phyloP scores from a whole-genome alignment of 2,888 invertebrate genomes.

The Strigamia crassipes region DNA sequence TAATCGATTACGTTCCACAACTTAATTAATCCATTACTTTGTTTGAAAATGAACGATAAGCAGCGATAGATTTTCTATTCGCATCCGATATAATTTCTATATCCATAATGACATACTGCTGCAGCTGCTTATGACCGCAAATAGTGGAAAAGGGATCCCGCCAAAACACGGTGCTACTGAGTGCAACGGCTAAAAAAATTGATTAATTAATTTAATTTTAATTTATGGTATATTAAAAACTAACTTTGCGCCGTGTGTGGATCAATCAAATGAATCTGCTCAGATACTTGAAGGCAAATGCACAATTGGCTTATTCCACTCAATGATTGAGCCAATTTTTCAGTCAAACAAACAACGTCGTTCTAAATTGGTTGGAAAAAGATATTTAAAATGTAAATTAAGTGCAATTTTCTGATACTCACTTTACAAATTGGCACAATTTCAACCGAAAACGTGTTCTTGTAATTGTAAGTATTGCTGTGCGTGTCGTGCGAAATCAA shows the following conservation, averaged over 20 bases:
- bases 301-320: conserved; percentile 88
- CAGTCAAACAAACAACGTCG: conserved; percentile 81
- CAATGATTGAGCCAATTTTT: conserved; percentile 80
- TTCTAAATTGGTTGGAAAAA: conserved; percentile 55
- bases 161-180: conserved; percentile 80
- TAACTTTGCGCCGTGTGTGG: conserved; percentile 81
- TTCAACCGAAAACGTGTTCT: conserved; percentile 87
- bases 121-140: conserved; percentile 86
- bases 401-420: neutral
- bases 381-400: neutral
- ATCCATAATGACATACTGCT: conserved; percentile 93
- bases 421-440: conserved; percentile 96
- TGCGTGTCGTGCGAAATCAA: conserved; percentile 96
- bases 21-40: conserved; percentile 62
- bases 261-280: conserved; percentile 89
- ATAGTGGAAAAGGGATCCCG: conserved; percentile 83
- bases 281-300: conserved; percentile 85
- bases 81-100: conserved; percentile 77
- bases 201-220: neutral
- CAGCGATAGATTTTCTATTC: conserved; percentile 79
- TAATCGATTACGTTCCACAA: neutral
- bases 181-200: conserved; percentile 73
- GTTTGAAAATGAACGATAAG: conserved; percentile 82
- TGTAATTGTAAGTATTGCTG: conserved; percentile 95
- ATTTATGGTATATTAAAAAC: neutral